Evolutionary conservation across 2,797 vertebrate species (phyloP).

Genomic region (Siniperca scherzeri): DNA sequence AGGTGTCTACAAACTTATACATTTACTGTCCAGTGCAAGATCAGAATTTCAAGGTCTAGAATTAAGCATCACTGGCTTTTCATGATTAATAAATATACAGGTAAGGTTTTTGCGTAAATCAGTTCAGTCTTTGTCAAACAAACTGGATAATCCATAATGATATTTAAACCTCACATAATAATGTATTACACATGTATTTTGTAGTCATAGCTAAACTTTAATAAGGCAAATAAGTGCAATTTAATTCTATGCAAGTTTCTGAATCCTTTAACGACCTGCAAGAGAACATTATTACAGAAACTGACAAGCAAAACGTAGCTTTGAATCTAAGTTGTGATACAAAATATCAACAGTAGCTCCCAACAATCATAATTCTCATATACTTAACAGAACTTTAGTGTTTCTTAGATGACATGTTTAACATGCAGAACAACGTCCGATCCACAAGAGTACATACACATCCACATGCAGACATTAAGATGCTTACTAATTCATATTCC

Average conservation of each 20-base stretch:
- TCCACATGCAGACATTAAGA: background rate
- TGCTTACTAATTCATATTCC: background rate
- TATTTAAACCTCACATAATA: background rate
- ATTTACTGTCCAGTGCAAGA: background rate
- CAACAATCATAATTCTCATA: background rate
- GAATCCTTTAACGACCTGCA: background rate
- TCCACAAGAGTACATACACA: background rate
- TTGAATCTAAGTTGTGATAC: background rate
- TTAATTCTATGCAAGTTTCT: background rate
- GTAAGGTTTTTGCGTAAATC: background rate
- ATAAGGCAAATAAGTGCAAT: background rate
- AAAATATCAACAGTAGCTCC: background rate
- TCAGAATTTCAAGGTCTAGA: background rate
- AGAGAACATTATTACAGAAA: background rate
- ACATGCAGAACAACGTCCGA: background rate
- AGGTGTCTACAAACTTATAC: background rate
- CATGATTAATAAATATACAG: background rate
- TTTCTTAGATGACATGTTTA: background rate
- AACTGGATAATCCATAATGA: background rate
- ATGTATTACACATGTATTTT: background rate
- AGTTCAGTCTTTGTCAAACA: background rate
- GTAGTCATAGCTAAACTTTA: background rate
- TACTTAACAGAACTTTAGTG: background rate
- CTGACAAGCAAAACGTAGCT: background rate
- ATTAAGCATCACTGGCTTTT: background rate